Evolutionary conservation across 2,888 invertebrate genomes (phyloP).

Genomic region (Leptinotarsa peninsularis): DNA sequence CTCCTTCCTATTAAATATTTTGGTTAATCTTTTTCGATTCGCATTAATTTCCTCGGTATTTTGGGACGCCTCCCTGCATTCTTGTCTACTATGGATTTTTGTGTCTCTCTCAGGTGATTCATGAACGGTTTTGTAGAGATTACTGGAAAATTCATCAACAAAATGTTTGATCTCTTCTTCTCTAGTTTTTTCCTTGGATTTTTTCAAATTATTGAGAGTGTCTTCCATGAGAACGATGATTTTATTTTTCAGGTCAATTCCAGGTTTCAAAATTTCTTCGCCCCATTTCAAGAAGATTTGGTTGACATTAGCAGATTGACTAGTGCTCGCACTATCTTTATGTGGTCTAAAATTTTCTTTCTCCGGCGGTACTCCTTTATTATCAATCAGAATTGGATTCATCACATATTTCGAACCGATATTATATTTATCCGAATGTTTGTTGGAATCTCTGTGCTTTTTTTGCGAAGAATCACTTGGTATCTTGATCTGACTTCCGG

Average conservation of each 20-base stretch:
- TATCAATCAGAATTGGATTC: constrained; percentile 26
- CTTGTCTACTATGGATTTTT: neutral
- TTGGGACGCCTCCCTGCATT: neutral
- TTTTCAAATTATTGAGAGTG: constrained; percentile 49
- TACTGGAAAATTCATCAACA: constrained; percentile 31
- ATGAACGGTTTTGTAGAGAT: constrained; percentile 35
- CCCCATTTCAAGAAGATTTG: constrained; percentile 59
- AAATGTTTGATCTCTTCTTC: constrained; percentile 35
- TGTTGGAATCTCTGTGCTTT: constrained; percentile 14
- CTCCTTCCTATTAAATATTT: constrained; percentile 21
- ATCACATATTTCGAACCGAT: constrained; percentile 24
- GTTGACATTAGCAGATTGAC: neutral
- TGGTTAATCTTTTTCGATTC: neutral
- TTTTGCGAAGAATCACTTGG: neutral
- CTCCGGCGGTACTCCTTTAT: constrained; percentile 2
- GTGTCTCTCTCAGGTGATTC: constrained; percentile 26
- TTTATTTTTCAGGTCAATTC: constrained; percentile 61
- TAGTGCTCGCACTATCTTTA: constrained; percentile 4
- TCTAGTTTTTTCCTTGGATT: constrained; percentile 43
- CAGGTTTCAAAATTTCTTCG: constrained; percentile 60
- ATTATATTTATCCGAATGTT: constrained; percentile 17
- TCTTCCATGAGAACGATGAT: constrained; percentile 57
- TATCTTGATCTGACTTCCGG: constrained; percentile 29
- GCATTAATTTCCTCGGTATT: neutral
- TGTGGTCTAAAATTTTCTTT: neutral